Base-by-base conservation (phyloP, 64 coral and sea anemone genomes). In the Cladopsammia gracilis region DNA sequence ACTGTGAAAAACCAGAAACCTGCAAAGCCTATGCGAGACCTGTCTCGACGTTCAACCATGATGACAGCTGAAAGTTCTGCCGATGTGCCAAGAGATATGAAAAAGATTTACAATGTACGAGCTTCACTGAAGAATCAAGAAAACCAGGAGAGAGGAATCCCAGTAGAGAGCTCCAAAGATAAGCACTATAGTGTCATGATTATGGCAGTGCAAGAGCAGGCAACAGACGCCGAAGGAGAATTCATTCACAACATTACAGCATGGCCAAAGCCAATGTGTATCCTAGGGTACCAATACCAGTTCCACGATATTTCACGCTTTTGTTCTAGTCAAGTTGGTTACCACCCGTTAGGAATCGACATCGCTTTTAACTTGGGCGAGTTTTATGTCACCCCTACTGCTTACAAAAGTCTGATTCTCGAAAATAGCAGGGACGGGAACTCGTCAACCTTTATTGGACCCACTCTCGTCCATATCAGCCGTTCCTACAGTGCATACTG, bases 191-290 rank as follows among this genome's bases (percentile, higher is more conserved):
- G 92, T 88, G 16, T 94, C 24, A 82, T 82, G 92, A 88, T 89
- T 1, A 95, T 95, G 87, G 78, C 87, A 45, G 79, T 90, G 1
- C 25, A 86, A 73, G 87, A 95, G 58, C 25, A 87, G 62, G 49
- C 43, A 56, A 58, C 85, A 1, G 79, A 70, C 45, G 61, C 0
- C 16, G 80, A 90, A 87, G 81, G 79, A 54, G 60, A 58, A 62
- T 95, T 86, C 60, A 90, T 95, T 67, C 87, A 90, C 51, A 59
- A 78, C 44, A 51, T 90, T 16, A 86, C 79, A 77, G 93, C 79
- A 7, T 95, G 78, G 80, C 87, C 78, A 85, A 87, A 95, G 58
- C 78, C 93, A 66, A 95, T 90, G 93, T 95, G 93, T 89, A 77
- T 90, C 34, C 25, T 86, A 43, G 79, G 93, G 46, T 83, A 59